phyloP scores from a whole-genome alignment of 2,888 invertebrate genomes.

The Drosophila pseudotakahashii region DNA sequence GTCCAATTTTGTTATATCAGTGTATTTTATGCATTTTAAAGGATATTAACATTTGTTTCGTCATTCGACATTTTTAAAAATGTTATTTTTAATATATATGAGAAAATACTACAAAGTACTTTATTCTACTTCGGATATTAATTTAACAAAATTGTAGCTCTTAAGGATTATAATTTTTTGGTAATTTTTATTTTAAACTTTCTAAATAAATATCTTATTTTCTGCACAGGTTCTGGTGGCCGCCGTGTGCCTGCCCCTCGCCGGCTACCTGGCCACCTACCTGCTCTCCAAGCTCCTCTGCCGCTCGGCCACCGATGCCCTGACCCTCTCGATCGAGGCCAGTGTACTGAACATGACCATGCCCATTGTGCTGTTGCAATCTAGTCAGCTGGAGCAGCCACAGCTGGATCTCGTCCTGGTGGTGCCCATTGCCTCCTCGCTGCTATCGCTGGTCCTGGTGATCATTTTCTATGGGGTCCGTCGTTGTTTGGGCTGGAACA shows the following conservation, averaged over 20 bases:
- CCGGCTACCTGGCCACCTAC: slow-evolving; percentile 90
- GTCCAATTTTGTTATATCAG: too few species aligned
- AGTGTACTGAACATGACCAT: slow-evolving; percentile 96
- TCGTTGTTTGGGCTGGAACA: slow-evolving; percentile 83
- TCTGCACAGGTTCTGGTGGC: slow-evolving; percentile 85
- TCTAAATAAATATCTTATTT: neutral
- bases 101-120: too few species aligned
- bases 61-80: too few species aligned
- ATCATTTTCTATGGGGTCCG: slow-evolving; percentile 86
- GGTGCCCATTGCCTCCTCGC: slow-evolving; percentile 93
- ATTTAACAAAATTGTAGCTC: too few species aligned
- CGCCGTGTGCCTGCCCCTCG: slow-evolving; percentile 91
- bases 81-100: too few species aligned
- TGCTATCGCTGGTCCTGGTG: slow-evolving; percentile 95
- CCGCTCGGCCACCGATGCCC: slow-evolving; percentile 87
- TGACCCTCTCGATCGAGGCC: slow-evolving; percentile 94
- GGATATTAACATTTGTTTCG: too few species aligned
- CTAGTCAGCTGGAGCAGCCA: slow-evolving; percentile 90
- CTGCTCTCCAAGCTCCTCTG: slow-evolving; percentile 86
- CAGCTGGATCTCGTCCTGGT: slow-evolving; percentile 93
- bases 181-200: too few species aligned
- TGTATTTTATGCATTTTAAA: too few species aligned
- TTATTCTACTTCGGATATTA: too few species aligned
- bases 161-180: too few species aligned
- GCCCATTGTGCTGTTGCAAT: slow-evolving; percentile 92